A percentile compares a stretch with the other conserved stretches of the same genome.
Evolutionary conservation across 2,888 invertebrate species (phyloP).

Genomic region (Pardosa pseudoannulata): DNA sequence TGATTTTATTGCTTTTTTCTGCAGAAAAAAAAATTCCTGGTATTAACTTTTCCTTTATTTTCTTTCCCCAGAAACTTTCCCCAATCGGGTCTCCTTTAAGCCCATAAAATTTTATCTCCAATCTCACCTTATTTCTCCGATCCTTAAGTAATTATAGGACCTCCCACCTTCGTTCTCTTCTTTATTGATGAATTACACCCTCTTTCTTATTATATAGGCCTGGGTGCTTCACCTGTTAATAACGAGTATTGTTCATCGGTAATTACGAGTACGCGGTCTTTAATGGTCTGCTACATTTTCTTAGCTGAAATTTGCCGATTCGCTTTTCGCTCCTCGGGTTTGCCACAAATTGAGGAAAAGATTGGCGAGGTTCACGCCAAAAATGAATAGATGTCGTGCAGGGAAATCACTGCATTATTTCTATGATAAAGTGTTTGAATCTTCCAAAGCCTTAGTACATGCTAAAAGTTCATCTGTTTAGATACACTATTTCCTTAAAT

Average conservation of each 20-base stretch:
- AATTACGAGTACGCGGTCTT: constrained; percentile 50
- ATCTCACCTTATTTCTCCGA: constrained; percentile 36
- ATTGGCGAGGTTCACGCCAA: constrained; percentile 17
- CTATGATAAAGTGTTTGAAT: too few relatives aligned
- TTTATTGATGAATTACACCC: constrained; percentile 28
- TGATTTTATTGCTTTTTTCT: too few relatives aligned
- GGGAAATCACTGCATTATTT: too few relatives aligned
- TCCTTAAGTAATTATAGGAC: constrained; percentile 63
- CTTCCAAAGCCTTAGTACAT: too few relatives aligned
- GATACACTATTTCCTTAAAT: too few relatives aligned
- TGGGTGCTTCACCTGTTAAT: constrained; percentile 51
- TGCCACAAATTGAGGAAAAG: constrained; percentile 30
- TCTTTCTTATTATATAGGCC: not conserved
- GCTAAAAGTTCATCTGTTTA: too few relatives aligned
- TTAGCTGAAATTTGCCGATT: constrained; percentile 40
- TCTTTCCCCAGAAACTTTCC: not conserved
- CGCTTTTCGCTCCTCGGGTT: constrained; percentile 34
- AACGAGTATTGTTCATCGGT: constrained; percentile 71
- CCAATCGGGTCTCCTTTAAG: not conserved
- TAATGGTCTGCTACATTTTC: constrained; percentile 56
- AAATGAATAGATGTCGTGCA: not conserved
- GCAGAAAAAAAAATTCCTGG: too few relatives aligned
- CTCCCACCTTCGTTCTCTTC: constrained; percentile 22
- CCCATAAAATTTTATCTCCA: constrained; percentile 9
- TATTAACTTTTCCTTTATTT: not conserved